phyloP scores from a whole-genome alignment of 1,140 invertebrate genomes.

The Holcopasites calliopsidis region DNA sequence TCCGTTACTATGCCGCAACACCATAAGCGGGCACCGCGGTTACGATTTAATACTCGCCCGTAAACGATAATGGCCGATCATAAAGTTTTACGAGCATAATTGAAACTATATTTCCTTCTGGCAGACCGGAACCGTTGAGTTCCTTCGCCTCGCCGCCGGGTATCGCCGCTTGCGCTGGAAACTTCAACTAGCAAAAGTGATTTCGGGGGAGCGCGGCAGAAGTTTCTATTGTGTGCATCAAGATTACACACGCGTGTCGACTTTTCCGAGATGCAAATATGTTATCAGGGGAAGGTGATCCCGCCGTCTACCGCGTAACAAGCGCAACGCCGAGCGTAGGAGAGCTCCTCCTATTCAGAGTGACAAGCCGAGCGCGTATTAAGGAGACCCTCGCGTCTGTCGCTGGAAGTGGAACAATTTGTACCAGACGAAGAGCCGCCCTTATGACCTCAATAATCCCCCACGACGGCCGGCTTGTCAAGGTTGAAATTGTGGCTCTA shows the following conservation, averaged over 20 bases:
- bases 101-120: conserved; percentile 38
- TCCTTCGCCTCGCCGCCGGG: no score
- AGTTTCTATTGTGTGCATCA: no score
- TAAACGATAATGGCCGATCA: conserved; percentile 40
- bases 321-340: background rate
- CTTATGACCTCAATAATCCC: conserved; percentile 51
- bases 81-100: conserved; percentile 43
- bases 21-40: conserved; percentile 13
- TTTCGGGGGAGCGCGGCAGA: no score
- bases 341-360: conserved; percentile 15
- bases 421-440: conserved; percentile 43
- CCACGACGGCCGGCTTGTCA: conserved; percentile 31
- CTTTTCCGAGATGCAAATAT: background rate
- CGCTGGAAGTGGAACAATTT: conserved; percentile 42
- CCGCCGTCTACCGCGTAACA: conserved; percentile 2
- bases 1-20: conserved; percentile 14
- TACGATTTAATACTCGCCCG: conserved; percentile 36
- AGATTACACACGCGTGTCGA: background rate
- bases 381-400: conserved; percentile 5
- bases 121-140: background rate
- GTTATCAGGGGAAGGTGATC: background rate
- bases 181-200: no score
- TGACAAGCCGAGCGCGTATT: conserved; percentile 20
- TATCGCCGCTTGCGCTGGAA: background rate
- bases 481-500: conserved; percentile 36